Conservation (phyloP, 2,113 vertebrate species). For the Phoenicopterus ruber region DNA sequence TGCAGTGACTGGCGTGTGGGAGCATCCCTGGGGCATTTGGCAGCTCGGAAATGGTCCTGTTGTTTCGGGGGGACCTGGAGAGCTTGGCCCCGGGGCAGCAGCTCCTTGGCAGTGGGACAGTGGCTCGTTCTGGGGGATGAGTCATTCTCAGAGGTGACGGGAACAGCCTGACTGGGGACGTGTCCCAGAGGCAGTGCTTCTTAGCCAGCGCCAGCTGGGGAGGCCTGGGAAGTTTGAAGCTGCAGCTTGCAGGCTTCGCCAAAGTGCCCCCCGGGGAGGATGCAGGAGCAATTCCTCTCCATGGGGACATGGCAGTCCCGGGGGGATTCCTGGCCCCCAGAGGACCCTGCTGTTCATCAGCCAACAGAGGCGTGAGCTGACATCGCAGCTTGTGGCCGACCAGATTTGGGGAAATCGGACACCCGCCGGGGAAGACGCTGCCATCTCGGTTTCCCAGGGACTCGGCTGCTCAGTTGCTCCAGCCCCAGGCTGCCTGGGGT, state of each 20-base stretch:
- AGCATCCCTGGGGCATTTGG: neutral
- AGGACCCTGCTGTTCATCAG: neutral
- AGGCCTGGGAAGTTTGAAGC: neutral
- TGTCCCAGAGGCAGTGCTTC: neutral
- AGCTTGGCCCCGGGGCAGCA: neutral
- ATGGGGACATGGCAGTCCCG: rapidly evolving
- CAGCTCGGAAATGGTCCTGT: neutral
- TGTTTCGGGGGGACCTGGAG: neutral
- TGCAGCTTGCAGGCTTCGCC: neutral
- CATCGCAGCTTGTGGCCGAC: neutral
- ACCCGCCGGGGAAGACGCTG: neutral
- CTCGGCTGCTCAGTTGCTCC: neutral
- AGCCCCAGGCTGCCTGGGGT: neutral
- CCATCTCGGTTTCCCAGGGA: conserved; percentile 26
- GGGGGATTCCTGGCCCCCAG: neutral
- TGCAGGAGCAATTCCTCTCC: neutral
- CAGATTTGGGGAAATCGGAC: neutral
- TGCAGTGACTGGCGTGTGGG: neutral
- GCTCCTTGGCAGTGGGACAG: conserved; percentile 17
- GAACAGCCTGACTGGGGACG: neutral
- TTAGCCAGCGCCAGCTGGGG: neutral
- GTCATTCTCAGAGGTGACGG: neutral
- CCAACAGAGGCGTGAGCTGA: neutral
- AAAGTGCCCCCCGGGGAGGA: neutral
- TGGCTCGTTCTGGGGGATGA: neutral